Conservation (phyloP, 2,888 invertebrate genomes). For the Leptura quadrifasciata region DNA sequence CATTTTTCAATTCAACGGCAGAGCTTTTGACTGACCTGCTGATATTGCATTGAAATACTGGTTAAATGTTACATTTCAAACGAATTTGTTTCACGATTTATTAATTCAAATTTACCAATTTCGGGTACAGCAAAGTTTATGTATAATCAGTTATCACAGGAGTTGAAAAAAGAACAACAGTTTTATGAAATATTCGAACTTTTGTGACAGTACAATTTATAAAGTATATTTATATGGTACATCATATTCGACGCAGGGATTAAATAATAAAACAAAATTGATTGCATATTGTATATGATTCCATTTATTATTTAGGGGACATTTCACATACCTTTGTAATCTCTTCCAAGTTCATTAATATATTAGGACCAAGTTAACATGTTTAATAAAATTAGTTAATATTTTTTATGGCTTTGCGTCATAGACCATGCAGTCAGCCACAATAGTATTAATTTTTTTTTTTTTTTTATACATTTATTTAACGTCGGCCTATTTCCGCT, state of each 20-base stretch:
- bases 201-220: not conserved
- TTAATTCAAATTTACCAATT: not conserved
- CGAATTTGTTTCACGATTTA: not conserved
- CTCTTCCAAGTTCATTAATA: not conserved
- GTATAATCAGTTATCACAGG: not conserved
- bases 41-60: constrained; percentile 3
- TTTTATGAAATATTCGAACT: not conserved
- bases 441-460: too few species aligned
- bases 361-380: not conserved
- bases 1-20: constrained; percentile 9
- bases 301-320: not conserved
- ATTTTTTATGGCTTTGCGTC: too few species aligned
- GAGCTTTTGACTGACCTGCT: constrained; percentile 2
- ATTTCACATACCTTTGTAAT: not conserved
- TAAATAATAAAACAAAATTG: not conserved
- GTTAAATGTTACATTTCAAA: not conserved
- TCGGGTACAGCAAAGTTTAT: not conserved
- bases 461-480: too few species aligned
- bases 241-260: not conserved
- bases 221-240: not conserved
- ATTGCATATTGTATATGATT: not conserved
- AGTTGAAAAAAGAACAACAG: not conserved
- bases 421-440: too few species aligned
- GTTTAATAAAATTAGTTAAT: not conserved
- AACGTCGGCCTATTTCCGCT: too few species aligned